These are phyloP conservation scores for Apeira syringaria DNA, from an alignment of 2,888 invertebrate species.

Conservation along the genomic window DNA sequence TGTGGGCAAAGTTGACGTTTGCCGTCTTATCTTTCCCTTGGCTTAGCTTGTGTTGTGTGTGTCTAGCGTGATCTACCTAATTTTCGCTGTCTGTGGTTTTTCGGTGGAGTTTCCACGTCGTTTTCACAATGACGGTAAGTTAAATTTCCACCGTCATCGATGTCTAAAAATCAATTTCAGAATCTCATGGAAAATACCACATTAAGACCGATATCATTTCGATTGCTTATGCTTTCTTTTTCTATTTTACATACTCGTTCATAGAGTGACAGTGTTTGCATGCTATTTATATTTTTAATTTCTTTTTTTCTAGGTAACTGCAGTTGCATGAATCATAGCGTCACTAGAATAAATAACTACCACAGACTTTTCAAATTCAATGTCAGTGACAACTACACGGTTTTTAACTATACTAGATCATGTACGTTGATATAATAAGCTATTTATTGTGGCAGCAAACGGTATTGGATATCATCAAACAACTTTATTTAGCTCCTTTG, in stretches of 20 bases:
- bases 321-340: constrained; percentile 74
- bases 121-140: constrained; percentile 16
- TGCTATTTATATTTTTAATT: constrained; percentile 46
- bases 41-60: constrained; percentile 77
- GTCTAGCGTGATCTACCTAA: constrained; percentile 42
- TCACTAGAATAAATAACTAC: constrained; percentile 63
- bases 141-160: constrained; percentile 20
- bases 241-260: constrained; percentile 16
- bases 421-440: constrained; percentile 56
- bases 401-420: constrained; percentile 65
- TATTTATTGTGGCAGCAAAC: constrained; percentile 16
- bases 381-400: constrained; percentile 34
- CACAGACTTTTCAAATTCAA: no score
- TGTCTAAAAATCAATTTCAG: constrained; percentile 14
- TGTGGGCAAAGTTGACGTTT: constrained; percentile 66
- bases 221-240: constrained; percentile 21
- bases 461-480: not conserved
- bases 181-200: constrained; percentile 30
- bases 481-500: no score
- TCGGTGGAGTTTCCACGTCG: constrained; percentile 47
- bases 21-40: constrained; percentile 49
- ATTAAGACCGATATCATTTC: constrained; percentile 26
- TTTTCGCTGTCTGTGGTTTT: constrained; percentile 42
- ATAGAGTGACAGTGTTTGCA: constrained; percentile 42
- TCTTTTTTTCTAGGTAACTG: constrained; percentile 69